phyloP scores from a whole-genome alignment of 2,888 invertebrate genomes.

The Mythimna pallens region DNA sequence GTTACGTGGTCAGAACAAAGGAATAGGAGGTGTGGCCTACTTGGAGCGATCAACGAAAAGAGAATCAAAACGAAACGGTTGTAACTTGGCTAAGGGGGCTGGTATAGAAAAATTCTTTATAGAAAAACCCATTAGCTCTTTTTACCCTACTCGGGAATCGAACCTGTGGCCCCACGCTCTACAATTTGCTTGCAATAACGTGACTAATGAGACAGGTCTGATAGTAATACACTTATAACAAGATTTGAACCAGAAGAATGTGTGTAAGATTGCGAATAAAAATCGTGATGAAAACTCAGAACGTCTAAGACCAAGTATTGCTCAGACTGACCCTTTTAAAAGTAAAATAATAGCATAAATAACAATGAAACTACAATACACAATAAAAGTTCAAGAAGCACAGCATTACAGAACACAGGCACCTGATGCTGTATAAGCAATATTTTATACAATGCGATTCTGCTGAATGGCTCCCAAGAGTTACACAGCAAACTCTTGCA shows the following conservation, averaged over 20 bases:
- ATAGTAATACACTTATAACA: background rate
- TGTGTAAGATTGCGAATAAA: background rate
- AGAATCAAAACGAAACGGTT: too few relatives aligned
- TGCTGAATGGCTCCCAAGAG: constrained; percentile 42
- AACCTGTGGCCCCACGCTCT: too few relatives aligned
- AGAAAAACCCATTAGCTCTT: too few relatives aligned
- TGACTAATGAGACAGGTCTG: too few relatives aligned
- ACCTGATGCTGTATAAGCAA: constrained; percentile 41
- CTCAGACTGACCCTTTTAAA: background rate
- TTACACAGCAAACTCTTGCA: constrained; percentile 14
- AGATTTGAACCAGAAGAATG: constrained; percentile 2
- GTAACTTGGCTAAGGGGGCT: too few relatives aligned
- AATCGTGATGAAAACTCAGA: constrained; percentile 5
- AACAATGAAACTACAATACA: constrained; percentile 3
- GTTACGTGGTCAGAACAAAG: too few relatives aligned
- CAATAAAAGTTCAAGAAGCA: constrained; percentile 8
- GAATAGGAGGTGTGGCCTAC: too few relatives aligned
- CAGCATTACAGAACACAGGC: constrained; percentile 1
- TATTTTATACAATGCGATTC: constrained; percentile 55
- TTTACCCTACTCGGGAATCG: too few relatives aligned
- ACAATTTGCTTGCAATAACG: too few relatives aligned
- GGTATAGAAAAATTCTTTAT: too few relatives aligned
- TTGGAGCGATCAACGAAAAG: too few relatives aligned
- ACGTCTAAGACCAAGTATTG: background rate
- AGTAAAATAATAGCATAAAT: background rate